Percentiles rank a stretch among this genome's conserved stretches.
These are phyloP conservation scores for Escarpia spicata DNA, from an alignment of 2,888 invertebrate genomes.

Conservation along the genomic window DNA sequence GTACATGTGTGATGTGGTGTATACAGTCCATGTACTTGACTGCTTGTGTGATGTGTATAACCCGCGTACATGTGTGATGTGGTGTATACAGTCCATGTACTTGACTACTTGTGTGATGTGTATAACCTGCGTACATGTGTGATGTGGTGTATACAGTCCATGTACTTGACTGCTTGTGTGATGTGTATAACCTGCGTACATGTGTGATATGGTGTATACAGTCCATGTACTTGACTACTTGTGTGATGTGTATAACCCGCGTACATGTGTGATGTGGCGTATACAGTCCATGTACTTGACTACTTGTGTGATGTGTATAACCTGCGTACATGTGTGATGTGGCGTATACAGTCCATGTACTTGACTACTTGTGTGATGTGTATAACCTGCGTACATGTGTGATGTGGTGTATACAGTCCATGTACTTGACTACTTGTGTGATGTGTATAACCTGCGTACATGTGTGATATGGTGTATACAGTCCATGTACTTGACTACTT, in stretches of 20 bases:
- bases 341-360: background rate
- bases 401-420: background rate
- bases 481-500: background rate
- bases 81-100: no score
- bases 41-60: no score
- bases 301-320: background rate
- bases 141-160: background rate
- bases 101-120: background rate
- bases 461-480: background rate
- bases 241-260: background rate
- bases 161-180: background rate
- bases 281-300: background rate
- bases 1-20: background rate
- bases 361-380: background rate
- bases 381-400: background rate
- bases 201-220: background rate
- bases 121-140: background rate
- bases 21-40: no score
- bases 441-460: background rate
- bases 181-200: background rate
- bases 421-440: no score
- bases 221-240: background rate
- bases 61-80: no score
- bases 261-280: background rate
- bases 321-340: background rate